Percentiles rank a stretch among this genome's conserved stretches.
Conservation (phyloP, 1,140 invertebrate species). For the Heliconius hewitsoni region DNA sequence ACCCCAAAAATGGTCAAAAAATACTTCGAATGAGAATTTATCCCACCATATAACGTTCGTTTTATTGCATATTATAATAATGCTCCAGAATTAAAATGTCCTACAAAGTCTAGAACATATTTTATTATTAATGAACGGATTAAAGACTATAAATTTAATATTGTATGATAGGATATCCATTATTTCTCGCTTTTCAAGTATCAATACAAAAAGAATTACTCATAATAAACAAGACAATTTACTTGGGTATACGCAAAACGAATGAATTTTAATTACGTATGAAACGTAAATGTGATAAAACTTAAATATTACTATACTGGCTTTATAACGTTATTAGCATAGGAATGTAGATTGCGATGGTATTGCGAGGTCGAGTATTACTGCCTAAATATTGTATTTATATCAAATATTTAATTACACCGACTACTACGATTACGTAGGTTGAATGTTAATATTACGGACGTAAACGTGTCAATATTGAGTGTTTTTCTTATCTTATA, state of each 20-base stretch:
- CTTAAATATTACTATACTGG: constrained; percentile 16
- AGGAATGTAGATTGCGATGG: constrained; percentile 22
- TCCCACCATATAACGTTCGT: background rate
- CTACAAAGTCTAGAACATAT: background rate
- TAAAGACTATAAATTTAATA: background rate
- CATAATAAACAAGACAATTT: constrained; percentile 19
- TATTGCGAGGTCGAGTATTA: constrained; percentile 18
- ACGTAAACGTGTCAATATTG: too few relatives aligned
- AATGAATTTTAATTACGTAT: constrained; percentile 27
- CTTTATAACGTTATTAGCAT: constrained; percentile 28
- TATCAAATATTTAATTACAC: background rate
- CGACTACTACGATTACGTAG: background rate
- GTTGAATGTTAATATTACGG: background rate
- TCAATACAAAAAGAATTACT: background rate
- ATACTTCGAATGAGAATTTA: background rate
- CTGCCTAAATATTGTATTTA: background rate
- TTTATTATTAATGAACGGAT: background rate
- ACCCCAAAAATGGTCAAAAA: too few relatives aligned
- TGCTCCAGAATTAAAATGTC: background rate
- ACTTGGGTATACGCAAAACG: background rate
- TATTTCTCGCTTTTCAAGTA: background rate
- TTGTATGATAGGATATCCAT: background rate
- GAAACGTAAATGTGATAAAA: constrained; percentile 27
- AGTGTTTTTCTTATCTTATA: too few relatives aligned
- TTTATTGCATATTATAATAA: background rate